A percentile compares a stretch with the other conserved stretches of the same genome.
Conservation (phyloP, 2,888 invertebrate species). For the Agrotis clavis region DNA sequence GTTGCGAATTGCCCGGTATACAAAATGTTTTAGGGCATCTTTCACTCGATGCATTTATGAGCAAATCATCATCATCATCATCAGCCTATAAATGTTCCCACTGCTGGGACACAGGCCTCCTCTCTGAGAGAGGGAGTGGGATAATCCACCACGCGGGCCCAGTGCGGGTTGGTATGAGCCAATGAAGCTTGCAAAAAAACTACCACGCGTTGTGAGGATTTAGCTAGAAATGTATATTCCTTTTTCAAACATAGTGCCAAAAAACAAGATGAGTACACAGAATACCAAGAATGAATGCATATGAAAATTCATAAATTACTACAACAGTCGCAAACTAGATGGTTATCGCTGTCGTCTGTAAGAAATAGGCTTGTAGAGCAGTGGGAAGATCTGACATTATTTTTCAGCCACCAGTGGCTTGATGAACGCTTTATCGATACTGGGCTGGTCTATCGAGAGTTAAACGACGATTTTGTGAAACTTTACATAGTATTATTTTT, state of each 20-base stretch:
- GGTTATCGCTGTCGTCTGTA: slow-evolving; percentile 2
- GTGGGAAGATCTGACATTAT: slow-evolving; percentile 8
- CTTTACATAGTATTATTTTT: not conserved
- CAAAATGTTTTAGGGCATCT: not conserved
- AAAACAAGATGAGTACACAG: not conserved
- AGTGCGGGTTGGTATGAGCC: too few species aligned
- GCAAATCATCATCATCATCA: too few species aligned
- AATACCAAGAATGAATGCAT: slow-evolving; percentile 2
- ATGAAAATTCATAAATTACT: slow-evolving; percentile 9
- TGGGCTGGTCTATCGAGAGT: not conserved
- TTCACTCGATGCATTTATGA: slow-evolving; percentile 1
- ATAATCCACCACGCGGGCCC: too few species aligned
- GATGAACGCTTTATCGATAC: slow-evolving; percentile 1
- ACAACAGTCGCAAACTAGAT: slow-evolving; percentile 2
- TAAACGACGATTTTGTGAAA: slow-evolving; percentile 9
- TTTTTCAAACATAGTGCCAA: slow-evolving; percentile 13
- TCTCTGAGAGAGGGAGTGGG: too few species aligned
- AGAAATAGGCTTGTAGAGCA: slow-evolving; percentile 12
- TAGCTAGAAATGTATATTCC: slow-evolving; percentile 7
- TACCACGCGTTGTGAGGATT: slow-evolving; percentile 13
- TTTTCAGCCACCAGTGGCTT: slow-evolving; percentile 3
- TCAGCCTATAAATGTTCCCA: too few species aligned
- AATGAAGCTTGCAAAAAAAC: slow-evolving; percentile 9
- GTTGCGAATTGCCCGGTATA: not conserved
- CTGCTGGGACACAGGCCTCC: too few species aligned